Percentiles rank a stretch among this genome's conserved stretches.
These are phyloP conservation scores for Cassiopea xamachana DNA, from an alignment of 30 jellyfish, hydroid and myxozoan genomes.

Conservation along the genomic window DNA sequence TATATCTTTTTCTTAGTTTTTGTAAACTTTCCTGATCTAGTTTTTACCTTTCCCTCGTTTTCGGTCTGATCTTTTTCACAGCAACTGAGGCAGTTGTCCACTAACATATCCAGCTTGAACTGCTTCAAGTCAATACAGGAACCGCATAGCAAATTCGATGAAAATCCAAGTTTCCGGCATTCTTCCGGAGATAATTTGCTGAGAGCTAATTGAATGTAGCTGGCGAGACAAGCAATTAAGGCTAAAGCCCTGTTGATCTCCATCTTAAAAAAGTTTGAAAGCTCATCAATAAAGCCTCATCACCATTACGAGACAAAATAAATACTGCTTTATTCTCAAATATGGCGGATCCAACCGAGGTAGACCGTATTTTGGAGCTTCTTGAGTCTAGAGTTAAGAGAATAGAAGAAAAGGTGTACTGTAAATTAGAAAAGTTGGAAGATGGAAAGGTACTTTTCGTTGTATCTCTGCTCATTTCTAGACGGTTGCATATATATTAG, in stretches of 20 bases:
- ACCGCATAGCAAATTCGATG: constrained; percentile 89
- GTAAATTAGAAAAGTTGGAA: constrained; percentile 23
- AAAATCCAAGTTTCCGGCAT: constrained; percentile 84
- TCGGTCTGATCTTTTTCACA: constrained; percentile 93
- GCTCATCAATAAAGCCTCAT: constrained; percentile 13
- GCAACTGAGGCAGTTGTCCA: constrained; percentile 79
- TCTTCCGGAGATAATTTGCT: constrained; percentile 82
- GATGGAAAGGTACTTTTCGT: constrained; percentile 39
- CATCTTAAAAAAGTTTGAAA: constrained; percentile 10
- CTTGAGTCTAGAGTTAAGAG: constrained; percentile 27
- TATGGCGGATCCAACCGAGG: constrained; percentile 36
- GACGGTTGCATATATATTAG: not conserved
- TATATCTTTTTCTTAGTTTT: too few species aligned
- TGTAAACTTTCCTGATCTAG: not conserved
- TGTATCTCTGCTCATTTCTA: not conserved
- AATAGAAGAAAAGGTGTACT: constrained; percentile 42
- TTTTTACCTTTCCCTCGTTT: constrained; percentile 74
- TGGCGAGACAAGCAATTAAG: constrained; percentile 44
- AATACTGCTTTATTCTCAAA: not conserved
- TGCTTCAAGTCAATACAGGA: constrained; percentile 89
- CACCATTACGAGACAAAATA: not conserved
- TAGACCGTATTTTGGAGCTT: constrained; percentile 20
- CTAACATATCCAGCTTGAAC: constrained; percentile 71
- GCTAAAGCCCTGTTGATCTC: constrained; percentile 34
- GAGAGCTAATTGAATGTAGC: constrained; percentile 31